Evolutionary conservation across 2,888 invertebrate species (phyloP).

Genomic region (Xestoiulus laeticollis): DNA sequence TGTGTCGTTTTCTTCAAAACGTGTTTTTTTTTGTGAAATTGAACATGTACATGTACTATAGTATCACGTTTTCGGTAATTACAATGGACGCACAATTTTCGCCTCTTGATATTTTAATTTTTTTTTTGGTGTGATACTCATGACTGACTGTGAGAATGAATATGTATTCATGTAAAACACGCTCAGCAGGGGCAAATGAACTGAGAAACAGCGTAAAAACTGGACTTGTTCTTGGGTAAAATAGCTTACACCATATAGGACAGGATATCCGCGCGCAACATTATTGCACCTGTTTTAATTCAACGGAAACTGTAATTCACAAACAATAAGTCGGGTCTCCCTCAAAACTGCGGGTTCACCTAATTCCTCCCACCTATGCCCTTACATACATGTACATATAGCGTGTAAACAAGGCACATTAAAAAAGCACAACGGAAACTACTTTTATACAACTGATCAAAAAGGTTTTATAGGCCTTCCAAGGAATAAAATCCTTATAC

Average conservation of each 20-base stretch:
- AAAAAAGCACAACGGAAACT: constrained; percentile 26
- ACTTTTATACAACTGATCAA: background rate
- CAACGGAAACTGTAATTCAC: constrained; percentile 34
- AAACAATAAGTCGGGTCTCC: constrained; percentile 34
- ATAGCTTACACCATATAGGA: constrained; percentile 13
- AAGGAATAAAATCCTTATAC: background rate
- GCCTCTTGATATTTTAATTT: background rate
- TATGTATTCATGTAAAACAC: background rate
- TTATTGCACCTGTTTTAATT: constrained; percentile 34
- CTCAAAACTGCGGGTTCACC: background rate
- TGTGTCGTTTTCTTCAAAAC: background rate
- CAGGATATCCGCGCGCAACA: constrained; percentile 25
- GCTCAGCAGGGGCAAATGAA: constrained; percentile 25
- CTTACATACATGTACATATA: background rate
- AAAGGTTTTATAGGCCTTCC: constrained; percentile 10
- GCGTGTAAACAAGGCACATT: background rate
- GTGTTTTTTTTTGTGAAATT: background rate
- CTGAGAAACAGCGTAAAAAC: constrained; percentile 21
- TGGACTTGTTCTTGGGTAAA: background rate
- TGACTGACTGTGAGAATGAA: constrained; percentile 17
- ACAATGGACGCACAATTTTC: background rate
- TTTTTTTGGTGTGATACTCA: background rate
- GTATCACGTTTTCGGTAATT: background rate
- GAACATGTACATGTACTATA: background rate
- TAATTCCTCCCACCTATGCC: background rate